These are phyloP conservation scores for Coreius guichenoti DNA, from an alignment of 2,797 vertebrate genomes.

Conservation along the genomic window DNA sequence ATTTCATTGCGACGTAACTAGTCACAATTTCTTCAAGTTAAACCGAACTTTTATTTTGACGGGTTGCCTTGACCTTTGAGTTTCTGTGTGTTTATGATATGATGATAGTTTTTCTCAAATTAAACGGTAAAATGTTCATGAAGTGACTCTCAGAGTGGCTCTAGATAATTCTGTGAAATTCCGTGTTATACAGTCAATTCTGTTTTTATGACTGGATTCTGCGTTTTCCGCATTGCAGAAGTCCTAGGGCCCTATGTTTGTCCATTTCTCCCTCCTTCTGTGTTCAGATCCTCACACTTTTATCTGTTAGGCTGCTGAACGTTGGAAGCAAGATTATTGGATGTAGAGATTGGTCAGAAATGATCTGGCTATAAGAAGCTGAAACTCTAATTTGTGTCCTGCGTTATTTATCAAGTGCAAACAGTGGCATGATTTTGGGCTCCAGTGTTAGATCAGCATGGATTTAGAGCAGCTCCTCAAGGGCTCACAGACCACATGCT, in stretches of 20 bases:
- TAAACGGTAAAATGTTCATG: no score
- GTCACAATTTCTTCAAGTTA: no score
- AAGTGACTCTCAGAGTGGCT: no score
- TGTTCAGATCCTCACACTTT: background rate
- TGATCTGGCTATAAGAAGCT: conserved; percentile 1
- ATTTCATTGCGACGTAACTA: no score
- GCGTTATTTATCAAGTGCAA: conserved; percentile 20
- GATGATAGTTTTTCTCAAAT: no score
- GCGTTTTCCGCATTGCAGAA: background rate
- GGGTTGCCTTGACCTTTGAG: no score
- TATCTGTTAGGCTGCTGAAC: background rate
- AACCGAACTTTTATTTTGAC: no score
- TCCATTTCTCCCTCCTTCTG: background rate
- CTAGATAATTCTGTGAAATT: no score
- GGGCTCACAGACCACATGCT: conserved; percentile 17
- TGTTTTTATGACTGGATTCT: no score
- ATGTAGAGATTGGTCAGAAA: conserved; percentile 6
- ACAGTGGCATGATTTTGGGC: conserved; percentile 15
- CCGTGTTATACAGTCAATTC: background rate
- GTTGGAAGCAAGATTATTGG: background rate
- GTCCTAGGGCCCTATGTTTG: background rate
- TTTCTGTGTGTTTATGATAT: no score
- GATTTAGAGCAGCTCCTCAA: conserved; percentile 13
- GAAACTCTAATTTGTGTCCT: conserved; percentile 25
- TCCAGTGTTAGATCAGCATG: conserved; percentile 2